Base-by-base conservation (phyloP, 1,140 invertebrate genomes). In the Stenopsyche tienmushanensis region DNA sequence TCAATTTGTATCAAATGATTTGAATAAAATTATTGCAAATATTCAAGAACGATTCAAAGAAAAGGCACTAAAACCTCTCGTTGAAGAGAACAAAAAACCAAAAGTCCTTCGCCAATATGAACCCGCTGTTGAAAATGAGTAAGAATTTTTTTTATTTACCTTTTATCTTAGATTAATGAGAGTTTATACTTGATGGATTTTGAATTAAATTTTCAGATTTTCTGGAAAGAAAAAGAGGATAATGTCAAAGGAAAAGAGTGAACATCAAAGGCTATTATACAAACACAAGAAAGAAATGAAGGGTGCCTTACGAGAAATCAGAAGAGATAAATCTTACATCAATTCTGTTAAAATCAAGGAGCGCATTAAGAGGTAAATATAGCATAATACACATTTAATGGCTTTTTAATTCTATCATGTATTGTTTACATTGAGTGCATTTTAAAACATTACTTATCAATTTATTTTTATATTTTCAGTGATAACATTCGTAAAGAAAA, bases 261-360 rank as follows among this genome's bases (percentile, higher is more conserved):
- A 95, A 72, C 82, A 82, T 13, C 85, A 87, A 64, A 90, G 91
- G 73, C 73, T 97, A 34, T 58, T 89, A 7, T 86, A 90, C 70
- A 95, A 94, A 75, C 84, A 92, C 57, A 97, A 94, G 75, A 88
- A 88, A 52, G 95, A 97, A 76, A 88, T 87, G 75, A 97, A 97
- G 79, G 91, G 92, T 23, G 94, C 94, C 0, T 81, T 95, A 3
- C 81, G 94, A 45, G 95, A 97, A 82, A 90, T 98, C 47, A 85
- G 93, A 67, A 83, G 89, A 70, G 95, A 98, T 75, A 89, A 87
- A 62, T 83, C 87, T 9, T 97, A 95, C 78, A 79, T 97, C 42
- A 86, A 89, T 13, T 87, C 89, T 69, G 83, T 95, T 7, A 89
- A 92, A 78, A 85, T 96, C 20, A 84, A 88, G 21, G 85, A 95